phyloP scores from a whole-genome alignment of 2,888 invertebrate genomes.

The Pharmacophagus antenor region DNA sequence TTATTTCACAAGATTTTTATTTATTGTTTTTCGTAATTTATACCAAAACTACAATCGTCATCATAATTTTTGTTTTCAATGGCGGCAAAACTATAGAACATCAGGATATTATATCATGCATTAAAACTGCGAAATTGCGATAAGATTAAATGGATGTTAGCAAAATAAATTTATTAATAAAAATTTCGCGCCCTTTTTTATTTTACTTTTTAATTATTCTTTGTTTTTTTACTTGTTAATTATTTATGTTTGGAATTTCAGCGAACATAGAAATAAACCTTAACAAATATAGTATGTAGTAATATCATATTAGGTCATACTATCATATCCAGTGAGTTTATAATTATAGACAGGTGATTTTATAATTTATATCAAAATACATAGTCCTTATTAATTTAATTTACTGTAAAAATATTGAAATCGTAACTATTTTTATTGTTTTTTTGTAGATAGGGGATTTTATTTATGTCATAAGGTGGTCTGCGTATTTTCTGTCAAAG shows the following conservation, averaged over 20 bases:
- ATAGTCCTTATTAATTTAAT: no score
- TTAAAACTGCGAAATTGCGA: slow-evolving; percentile 49
- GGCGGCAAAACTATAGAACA: slow-evolving; percentile 25
- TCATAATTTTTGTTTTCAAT: slow-evolving; percentile 42
- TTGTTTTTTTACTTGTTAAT: background rate
- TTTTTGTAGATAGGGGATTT: background rate
- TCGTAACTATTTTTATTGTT: background rate
- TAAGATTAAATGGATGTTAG: slow-evolving; percentile 65
- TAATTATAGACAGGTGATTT: no score
- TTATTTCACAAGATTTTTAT: slow-evolving; percentile 31
- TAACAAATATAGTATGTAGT: no score
- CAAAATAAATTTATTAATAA: slow-evolving; percentile 71
- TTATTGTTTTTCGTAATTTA: slow-evolving; percentile 28
- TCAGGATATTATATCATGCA: slow-evolving; percentile 41
- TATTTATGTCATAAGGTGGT: background rate
- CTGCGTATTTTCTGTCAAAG: background rate
- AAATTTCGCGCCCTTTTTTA: slow-evolving; percentile 37
- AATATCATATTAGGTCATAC: no score
- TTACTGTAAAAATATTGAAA: background rate
- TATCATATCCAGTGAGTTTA: no score
- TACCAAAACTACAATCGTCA: slow-evolving; percentile 34
- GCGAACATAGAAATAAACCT: no score
- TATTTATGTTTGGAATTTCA: no score
- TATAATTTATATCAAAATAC: no score
- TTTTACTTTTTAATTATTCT: slow-evolving; percentile 40